These are phyloP conservation scores for Melitaea athalia DNA, from an alignment of 2,888 invertebrate species.

Conservation along the genomic window DNA sequence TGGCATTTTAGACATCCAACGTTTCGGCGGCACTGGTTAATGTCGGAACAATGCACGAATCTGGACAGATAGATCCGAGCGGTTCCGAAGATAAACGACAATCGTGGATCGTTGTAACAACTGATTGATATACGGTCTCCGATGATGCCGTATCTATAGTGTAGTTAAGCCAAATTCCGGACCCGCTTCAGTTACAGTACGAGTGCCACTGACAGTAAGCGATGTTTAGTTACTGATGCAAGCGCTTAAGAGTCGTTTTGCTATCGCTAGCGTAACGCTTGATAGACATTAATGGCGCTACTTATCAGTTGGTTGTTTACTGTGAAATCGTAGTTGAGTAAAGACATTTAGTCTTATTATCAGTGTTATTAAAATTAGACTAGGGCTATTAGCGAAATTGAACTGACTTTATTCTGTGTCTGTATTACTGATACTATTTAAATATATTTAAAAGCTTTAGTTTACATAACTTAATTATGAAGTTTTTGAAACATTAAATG, in stretches of 20 bases:
- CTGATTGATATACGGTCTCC: conserved; percentile 79
- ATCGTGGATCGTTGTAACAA: conserved; percentile 77
- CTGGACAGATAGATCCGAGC: conserved; percentile 77
- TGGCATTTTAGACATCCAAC: conserved; percentile 78
- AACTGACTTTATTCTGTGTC: neutral
- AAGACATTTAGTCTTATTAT: neutral
- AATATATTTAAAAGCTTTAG: too few species aligned
- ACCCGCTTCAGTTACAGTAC: conserved; percentile 75
- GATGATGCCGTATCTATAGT: conserved; percentile 72
- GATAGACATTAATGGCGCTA: conserved; percentile 24
- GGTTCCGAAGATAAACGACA: conserved; percentile 79
- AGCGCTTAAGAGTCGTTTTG: conserved; percentile 57
- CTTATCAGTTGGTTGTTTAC: conserved; percentile 17
- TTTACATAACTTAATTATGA: too few species aligned
- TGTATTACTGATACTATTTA: too few species aligned
- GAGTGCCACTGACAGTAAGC: conserved; percentile 76
- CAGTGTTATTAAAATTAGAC: neutral
- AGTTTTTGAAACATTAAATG: too few species aligned
- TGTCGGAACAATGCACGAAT: conserved; percentile 80
- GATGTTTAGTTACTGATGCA: conserved; percentile 68
- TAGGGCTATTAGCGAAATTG: conserved; percentile 32
- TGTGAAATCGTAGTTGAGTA: neutral
- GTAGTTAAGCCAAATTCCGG: conserved; percentile 68
- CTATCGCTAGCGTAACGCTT: conserved; percentile 32
- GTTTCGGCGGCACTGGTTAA: conserved; percentile 72